Evolutionary conservation across 2,888 invertebrate species (phyloP).

Genomic region (Cancer borealis): DNA sequence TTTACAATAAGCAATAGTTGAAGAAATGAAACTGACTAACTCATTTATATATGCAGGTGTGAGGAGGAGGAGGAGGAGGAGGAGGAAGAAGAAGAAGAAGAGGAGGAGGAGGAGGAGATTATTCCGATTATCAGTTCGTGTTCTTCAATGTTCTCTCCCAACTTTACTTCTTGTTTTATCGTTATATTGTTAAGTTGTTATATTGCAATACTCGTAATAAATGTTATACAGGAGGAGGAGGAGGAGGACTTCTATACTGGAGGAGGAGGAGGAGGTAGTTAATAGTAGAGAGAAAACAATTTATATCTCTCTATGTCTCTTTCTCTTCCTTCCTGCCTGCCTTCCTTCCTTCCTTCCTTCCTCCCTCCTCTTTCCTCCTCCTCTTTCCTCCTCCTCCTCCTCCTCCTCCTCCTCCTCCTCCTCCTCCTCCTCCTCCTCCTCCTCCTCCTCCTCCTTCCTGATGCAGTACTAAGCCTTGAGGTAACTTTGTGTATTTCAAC

Average conservation of each 20-base stretch:
- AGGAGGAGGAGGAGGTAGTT: not conserved
- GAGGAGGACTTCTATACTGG: not conserved
- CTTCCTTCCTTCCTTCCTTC: not conserved
- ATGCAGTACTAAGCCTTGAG: slow-evolving; percentile 73
- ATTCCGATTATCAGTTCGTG: not conserved
- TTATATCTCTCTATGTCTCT: not conserved
- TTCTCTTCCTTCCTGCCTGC: not conserved
- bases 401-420: not conserved
- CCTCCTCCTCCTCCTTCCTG: slow-evolving; percentile 57
- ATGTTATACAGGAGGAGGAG: not conserved
- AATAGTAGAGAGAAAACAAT: not conserved
- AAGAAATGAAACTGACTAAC: not conserved
- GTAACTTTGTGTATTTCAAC: slow-evolving; percentile 54
- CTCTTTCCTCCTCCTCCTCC: slow-evolving; percentile 11
- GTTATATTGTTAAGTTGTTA: not conserved
- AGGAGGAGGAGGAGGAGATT: not conserved
- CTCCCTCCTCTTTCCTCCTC: not conserved
- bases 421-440: slow-evolving; percentile 36
- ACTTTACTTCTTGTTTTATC: not conserved
- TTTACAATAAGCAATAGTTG: slow-evolving; percentile 8
- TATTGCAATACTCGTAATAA: not conserved
- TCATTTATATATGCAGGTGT: not conserved
- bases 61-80: slow-evolving; percentile 6
- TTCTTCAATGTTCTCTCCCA: not conserved
- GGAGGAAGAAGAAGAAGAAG: not conserved